Evolutionary conservation across 2,113 vertebrate genomes (phyloP).

Genomic region (Okapia johnstoni): DNA sequence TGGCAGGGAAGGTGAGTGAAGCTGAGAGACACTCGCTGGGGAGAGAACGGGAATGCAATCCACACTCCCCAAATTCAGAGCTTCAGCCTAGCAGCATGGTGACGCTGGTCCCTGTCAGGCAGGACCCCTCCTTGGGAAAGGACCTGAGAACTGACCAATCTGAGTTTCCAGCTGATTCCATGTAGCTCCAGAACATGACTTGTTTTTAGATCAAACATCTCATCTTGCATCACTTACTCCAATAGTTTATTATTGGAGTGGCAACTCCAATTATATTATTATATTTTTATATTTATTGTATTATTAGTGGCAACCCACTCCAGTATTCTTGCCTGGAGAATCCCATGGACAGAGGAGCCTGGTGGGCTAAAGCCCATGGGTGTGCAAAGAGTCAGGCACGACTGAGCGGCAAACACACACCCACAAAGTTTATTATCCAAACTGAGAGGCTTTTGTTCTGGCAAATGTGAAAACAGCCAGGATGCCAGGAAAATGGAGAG

Average conservation of each 20-base stretch:
- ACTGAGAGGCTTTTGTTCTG: not conserved
- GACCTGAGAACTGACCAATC: not conserved
- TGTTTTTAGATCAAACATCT: not conserved
- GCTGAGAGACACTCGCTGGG: too few relatives aligned
- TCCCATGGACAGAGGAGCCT: not conserved
- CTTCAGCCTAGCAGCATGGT: not conserved
- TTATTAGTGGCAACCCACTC: not conserved
- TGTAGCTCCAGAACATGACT: not conserved
- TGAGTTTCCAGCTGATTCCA: not conserved
- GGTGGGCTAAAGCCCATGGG: not conserved
- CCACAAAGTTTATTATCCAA: not conserved
- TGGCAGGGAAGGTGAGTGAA: not conserved
- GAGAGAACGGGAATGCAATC: not conserved
- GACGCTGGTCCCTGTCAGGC: not conserved
- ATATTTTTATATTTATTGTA: not conserved
- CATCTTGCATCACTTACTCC: not conserved
- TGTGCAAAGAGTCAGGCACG: accelerated
- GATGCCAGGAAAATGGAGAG: not conserved
- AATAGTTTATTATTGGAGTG: not conserved
- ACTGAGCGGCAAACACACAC: not conserved
- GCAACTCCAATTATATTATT: not conserved
- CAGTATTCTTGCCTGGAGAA: not conserved
- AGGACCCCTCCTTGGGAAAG: not conserved
- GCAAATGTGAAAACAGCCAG: not conserved
- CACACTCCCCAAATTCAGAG: not conserved